Evolutionary conservation across 2,797 vertebrate species (phyloP).

Genomic region (Scyliorhinus canicula): DNA sequence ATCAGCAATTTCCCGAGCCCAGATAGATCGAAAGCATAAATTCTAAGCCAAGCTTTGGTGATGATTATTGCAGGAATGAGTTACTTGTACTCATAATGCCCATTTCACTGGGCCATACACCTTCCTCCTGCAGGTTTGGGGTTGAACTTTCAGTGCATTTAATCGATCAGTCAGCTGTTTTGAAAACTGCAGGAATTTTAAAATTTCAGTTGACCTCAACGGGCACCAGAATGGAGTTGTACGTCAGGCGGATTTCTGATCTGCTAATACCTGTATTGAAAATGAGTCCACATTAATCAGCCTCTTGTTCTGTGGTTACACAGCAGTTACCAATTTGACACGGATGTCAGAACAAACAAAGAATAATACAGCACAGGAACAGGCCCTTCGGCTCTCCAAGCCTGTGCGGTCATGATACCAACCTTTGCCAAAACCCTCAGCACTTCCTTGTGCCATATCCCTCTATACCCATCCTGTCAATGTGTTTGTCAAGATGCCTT

Average conservation of each 20-base stretch:
- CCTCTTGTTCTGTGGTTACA: not conserved
- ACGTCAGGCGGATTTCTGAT: not conserved
- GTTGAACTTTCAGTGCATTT: not conserved
- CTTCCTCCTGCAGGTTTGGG: not conserved
- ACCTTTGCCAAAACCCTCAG: too few relatives aligned
- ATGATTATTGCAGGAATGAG: not conserved
- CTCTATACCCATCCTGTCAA: too few relatives aligned
- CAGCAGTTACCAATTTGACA: not conserved
- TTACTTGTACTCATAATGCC: not conserved
- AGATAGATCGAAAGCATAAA: not conserved
- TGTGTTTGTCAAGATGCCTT: too few relatives aligned
- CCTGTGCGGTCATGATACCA: too few relatives aligned
- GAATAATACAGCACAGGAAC: too few relatives aligned
- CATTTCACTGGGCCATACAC: not conserved
- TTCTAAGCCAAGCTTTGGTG: not conserved
- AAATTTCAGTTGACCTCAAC: not conserved
- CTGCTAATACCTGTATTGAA: too few relatives aligned
- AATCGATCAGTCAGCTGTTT: not conserved
- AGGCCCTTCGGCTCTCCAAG: too few relatives aligned
- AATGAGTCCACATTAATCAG: not conserved
- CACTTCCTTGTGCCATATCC: too few relatives aligned
- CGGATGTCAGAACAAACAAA: too few relatives aligned
- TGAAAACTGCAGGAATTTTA: not conserved
- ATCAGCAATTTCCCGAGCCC: not conserved
- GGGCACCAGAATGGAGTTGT: not conserved